These are phyloP conservation scores for Bombus pascuorum DNA, from an alignment of 1,140 invertebrate species.

Conservation along the genomic window DNA sequence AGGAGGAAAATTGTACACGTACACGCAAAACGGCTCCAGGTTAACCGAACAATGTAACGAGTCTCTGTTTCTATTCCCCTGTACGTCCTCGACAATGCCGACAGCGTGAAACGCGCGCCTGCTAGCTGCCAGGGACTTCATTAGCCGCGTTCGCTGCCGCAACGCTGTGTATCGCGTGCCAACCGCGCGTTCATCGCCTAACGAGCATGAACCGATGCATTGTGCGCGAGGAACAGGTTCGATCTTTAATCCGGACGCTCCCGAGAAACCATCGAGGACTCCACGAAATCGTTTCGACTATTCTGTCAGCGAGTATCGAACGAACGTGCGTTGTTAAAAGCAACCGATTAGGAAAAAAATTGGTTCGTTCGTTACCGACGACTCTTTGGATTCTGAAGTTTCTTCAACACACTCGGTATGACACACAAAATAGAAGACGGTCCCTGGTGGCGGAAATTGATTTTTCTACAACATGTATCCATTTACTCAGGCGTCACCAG, in stretches of 20 bases:
- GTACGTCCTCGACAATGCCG: conserved; percentile 20
- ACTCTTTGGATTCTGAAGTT: no score
- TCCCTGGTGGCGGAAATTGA: no score
- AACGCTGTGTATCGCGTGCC: conserved; percentile 21
- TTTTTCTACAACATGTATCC: no score
- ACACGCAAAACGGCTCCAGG: conserved; percentile 54
- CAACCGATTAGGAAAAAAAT: background rate
- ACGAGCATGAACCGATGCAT: conserved; percentile 25
- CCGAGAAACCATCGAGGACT: background rate
- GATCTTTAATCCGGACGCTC: conserved; percentile 19
- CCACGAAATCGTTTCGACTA: background rate
- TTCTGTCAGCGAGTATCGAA: background rate
- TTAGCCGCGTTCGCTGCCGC: conserved; percentile 17
- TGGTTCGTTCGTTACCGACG: no score
- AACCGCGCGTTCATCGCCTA: conserved; percentile 19
- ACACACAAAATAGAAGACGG: no score
- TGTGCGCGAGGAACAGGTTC: background rate
- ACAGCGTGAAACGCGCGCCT: conserved; percentile 37
- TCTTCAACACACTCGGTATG: no score
- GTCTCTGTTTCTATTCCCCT: conserved; percentile 30
- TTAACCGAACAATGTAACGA: conserved; percentile 65
- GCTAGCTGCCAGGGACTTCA: conserved; percentile 27
- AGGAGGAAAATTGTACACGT: conserved; percentile 59
- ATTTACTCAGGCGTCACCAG: no score
- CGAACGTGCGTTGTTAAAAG: background rate